A percentile compares a stretch with the other conserved stretches of the same genome.
Conservation (phyloP, 2,113 vertebrate species). For the Heliornis fulica region DNA sequence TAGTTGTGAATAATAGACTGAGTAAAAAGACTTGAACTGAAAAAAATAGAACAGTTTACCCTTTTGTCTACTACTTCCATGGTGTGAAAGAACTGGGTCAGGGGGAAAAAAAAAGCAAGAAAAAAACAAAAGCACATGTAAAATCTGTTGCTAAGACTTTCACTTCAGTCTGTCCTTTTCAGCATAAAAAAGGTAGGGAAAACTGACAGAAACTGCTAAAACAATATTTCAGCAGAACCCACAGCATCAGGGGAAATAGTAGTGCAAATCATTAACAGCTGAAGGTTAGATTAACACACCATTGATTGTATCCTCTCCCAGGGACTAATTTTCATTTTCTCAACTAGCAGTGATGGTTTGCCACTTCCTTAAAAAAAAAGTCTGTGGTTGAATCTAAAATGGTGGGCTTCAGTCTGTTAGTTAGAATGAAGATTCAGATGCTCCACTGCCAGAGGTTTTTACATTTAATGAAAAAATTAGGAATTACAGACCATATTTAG, state of each 20-base stretch:
- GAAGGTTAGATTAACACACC: slow-evolving; percentile 75
- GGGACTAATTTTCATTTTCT: slow-evolving; percentile 76
- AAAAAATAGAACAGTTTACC: background rate
- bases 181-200: slow-evolving; percentile 34
- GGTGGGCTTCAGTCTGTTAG: slow-evolving; percentile 42
- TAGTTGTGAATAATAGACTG: background rate
- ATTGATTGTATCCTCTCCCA: slow-evolving; percentile 70
- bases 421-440: slow-evolving; percentile 40
- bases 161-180: slow-evolving; percentile 9
- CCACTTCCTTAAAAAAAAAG: slow-evolving; percentile 68
- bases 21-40: background rate
- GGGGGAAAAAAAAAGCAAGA: background rate
- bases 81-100: slow-evolving; percentile 22
- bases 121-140: background rate
- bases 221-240: slow-evolving; percentile 68
- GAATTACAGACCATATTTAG: slow-evolving; percentile 21
- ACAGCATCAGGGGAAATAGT: slow-evolving; percentile 65
- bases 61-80: background rate
- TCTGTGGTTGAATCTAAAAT: slow-evolving; percentile 50
- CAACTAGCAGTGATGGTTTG: slow-evolving; percentile 60
- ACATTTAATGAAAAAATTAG: slow-evolving; percentile 44
- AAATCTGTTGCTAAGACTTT: slow-evolving; percentile 28
- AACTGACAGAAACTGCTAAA: slow-evolving; percentile 68
- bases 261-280: slow-evolving; percentile 79
- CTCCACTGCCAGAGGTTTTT: slow-evolving; percentile 43